Evolutionary conservation across 2,888 invertebrate genomes (phyloP), one percentile per base, ranked within the genome.

Genomic region (Sipha maydis): DNA sequence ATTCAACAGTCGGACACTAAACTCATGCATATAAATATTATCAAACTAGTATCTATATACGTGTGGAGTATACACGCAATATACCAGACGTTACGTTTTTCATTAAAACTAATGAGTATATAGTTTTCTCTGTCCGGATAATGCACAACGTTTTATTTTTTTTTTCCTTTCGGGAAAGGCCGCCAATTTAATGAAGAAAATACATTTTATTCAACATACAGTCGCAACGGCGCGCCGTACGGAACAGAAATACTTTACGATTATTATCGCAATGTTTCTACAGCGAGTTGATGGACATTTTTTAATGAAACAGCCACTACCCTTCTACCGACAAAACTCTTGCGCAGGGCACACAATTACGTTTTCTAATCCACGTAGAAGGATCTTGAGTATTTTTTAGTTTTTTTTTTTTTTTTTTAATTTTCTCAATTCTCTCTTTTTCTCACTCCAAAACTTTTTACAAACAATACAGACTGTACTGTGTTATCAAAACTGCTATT

Each of bases 221-320:
- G 14, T 69, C 48, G 11, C 69, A 34, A 34, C 34, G 4, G 9
- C 1, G 19, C 31, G 48, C 83, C 71, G 71, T 54, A 54, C 71
- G 73, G 54, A 19, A 83, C 71, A 34, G 48, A 73, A 83, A 83
- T 83, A 73, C 38, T 83, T 83, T 73, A 73, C 83, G 83, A 83
- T 83, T 83, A 83, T 83, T 69, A 73, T 83, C 83, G 25, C 82
- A 48, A 69, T 31, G 28, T 28, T 48, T 31, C 82, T 34, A 34
- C 25, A 34, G 25, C 73, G 73, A 31, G 73, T 34, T 83, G 48
- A 83, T 73, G 73, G 83, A 83, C 54, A 54, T 83, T 73, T 83
- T 83, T 83, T 73, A 83, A 83, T 83, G 83, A 83, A 83, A 83
- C n/a, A 9, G 34, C 54, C 25, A 54, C 41, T 34, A 54, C 71